Evolutionary conservation across 2,888 invertebrate species (phyloP).

Genomic region (Lasioglossum oenotherae): DNA sequence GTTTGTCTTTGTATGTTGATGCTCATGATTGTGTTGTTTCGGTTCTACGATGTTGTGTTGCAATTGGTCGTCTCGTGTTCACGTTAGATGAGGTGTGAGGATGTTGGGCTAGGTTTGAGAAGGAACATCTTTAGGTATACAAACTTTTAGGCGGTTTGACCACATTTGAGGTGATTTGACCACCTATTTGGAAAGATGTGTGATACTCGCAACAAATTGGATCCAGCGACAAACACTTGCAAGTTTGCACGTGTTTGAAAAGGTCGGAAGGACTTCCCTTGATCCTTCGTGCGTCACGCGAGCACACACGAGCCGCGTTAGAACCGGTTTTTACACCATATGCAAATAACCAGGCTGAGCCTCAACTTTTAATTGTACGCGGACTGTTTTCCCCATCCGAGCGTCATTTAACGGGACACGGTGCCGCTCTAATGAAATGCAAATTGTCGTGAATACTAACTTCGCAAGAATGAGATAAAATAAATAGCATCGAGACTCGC

Average conservation of each 20-base stretch:
- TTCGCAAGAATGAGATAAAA: conserved; percentile 23
- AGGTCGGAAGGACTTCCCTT: not conserved
- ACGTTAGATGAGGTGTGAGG: not conserved
- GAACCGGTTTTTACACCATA: conserved; percentile 62
- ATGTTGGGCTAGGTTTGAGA: not conserved
- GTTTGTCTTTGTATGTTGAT: not conserved
- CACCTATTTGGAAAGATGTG: not conserved
- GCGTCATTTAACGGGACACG: conserved; percentile 47
- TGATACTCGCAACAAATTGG: not conserved
- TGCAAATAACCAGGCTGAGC: conserved; percentile 47
- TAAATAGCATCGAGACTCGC: not conserved
- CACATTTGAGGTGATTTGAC: too few species aligned
- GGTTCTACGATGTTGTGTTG: not conserved
- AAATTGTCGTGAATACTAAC: conserved; percentile 46
- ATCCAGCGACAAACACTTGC: not conserved
- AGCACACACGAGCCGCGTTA: conserved; percentile 35
- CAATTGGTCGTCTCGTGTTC: not conserved
- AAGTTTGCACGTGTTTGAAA: not conserved
- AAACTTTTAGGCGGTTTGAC: not conserved
- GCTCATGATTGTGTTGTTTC: not conserved
- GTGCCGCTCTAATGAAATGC: conserved; percentile 49
- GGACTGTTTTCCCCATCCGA: conserved; percentile 21
- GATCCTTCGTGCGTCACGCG: conserved; percentile 69
- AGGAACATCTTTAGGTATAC: not conserved
- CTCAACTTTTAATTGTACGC: conserved; percentile 58